Conservation (phyloP, 2,888 invertebrate genomes). For the Drosophila seclusa region DNA sequence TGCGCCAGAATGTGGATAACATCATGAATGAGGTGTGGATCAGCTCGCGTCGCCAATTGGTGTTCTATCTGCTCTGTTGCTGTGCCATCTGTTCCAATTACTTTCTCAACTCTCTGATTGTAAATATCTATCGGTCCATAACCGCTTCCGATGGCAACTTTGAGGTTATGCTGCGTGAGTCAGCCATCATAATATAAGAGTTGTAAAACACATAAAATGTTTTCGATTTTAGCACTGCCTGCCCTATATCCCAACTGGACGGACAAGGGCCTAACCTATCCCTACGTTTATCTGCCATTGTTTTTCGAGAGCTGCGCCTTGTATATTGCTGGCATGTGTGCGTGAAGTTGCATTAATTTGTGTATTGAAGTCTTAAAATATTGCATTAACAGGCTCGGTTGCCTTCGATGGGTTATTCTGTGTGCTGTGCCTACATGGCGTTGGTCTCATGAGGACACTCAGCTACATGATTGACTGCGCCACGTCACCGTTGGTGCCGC, state of each 20-base stretch:
- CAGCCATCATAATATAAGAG: too few relatives aligned
- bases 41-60: slow-evolving; percentile 64
- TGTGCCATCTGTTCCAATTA: slow-evolving; percentile 62
- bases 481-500: slow-evolving; percentile 73
- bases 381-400: slow-evolving; percentile 61
- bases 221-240: slow-evolving; percentile 63
- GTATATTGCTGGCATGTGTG: slow-evolving; percentile 70
- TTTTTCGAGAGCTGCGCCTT: slow-evolving; percentile 50
- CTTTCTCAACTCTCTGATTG: slow-evolving; percentile 55
- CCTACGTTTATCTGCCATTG: slow-evolving; percentile 74
- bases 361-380: slow-evolving; percentile 7
- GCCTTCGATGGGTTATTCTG: slow-evolving; percentile 80
- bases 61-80: slow-evolving; percentile 68
- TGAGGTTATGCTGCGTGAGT: slow-evolving; percentile 69
- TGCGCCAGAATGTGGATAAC: slow-evolving; percentile 58
- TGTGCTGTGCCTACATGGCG: slow-evolving; percentile 72
- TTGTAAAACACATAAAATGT: background rate
- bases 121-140: slow-evolving; percentile 61
- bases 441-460: slow-evolving; percentile 71
- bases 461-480: slow-evolving; percentile 62
- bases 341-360: slow-evolving; percentile 21
- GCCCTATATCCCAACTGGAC: slow-evolving; percentile 75
- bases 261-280: slow-evolving; percentile 70
- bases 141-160: slow-evolving; percentile 38
- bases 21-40: slow-evolving; percentile 72